Evolutionary conservation across 2,113 vertebrate species (phyloP), one percentile per base, ranked within the genome.

Genomic region (Corythornis cristatus): DNA sequence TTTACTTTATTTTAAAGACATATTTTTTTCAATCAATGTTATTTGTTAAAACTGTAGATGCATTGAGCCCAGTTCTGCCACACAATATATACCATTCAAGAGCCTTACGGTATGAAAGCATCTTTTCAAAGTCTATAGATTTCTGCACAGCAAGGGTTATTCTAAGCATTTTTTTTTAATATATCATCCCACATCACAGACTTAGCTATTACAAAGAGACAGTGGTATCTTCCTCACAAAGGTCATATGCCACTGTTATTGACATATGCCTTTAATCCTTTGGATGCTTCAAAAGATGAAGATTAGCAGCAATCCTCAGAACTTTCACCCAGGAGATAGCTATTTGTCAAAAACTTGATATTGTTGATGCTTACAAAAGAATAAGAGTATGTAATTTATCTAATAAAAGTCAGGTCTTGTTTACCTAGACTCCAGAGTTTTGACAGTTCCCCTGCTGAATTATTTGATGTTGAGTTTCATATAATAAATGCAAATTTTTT

Each of bases 271-370:
- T 97, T 97, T 97, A 97, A 98, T 97, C 97, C 95, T 88, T 88
- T 60, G 53, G 94, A 94, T 88, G 92, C 97, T 98, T 98, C 97
- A 98, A 98, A 98, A 97, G 82, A 78, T 86, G 97, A 96, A 98
- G 97, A 98, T 98, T 98, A 97, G 94, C 93, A 93, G 84, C 61
- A 80, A 88, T 88, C 91, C 96, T 97, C 96, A 98, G 95, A 98
- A 97, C 93, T 93, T 1, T 0, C 43, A 96, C 97, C 97, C 97
- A 78, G 62, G 97, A 98, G 98, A 97, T 78, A 87, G 67, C 65
- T 93, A 56, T 97, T 97, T 96, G 94, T 96, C 95, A 94, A 97
- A 95, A 97, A 97, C 96, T 95, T 97, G 95, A 97, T 97, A 94
- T 96, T 97, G 97, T 96, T 96, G 97, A 98, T 93, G 95, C 56